Percentiles rank a stretch among this genome's conserved stretches.
These are phyloP conservation scores for Petrocephalus sullivani DNA, from an alignment of 2,797 vertebrate species.

Conservation along the genomic window DNA sequence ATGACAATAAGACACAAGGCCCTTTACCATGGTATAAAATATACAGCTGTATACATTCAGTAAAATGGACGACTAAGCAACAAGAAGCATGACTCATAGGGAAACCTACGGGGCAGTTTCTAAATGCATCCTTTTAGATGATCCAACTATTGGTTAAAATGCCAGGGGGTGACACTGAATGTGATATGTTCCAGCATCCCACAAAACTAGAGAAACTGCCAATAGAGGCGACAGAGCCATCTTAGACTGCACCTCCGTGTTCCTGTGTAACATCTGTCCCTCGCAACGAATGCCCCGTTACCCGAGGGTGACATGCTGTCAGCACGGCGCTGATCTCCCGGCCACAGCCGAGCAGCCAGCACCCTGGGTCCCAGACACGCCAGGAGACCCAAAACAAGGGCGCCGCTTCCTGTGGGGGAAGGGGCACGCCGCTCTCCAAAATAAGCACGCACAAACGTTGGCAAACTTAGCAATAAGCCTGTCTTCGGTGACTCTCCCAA, in stretches of 20 bases:
- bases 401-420: not conserved
- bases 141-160: not conserved
- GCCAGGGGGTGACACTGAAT: not conserved
- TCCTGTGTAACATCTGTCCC: not conserved
- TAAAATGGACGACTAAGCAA: not conserved
- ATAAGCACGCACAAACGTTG: not conserved
- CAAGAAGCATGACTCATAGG: not conserved
- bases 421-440: not conserved
- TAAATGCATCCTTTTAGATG: not conserved
- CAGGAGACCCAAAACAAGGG: slow-evolving; percentile 9
- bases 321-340: not conserved
- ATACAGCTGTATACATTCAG: not conserved
- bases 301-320: not conserved
- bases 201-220: not conserved
- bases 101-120: not conserved
- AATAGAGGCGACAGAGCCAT: not conserved
- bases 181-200: not conserved
- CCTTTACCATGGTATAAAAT: not conserved
- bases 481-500: not conserved
- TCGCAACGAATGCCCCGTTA: not conserved
- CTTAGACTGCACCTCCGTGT: not conserved
- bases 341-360: not conserved
- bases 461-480: not conserved
- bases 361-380: not conserved
- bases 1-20: not conserved